Base-by-base conservation (phyloP, 2,888 invertebrate species). In the Phortica magna region DNA sequence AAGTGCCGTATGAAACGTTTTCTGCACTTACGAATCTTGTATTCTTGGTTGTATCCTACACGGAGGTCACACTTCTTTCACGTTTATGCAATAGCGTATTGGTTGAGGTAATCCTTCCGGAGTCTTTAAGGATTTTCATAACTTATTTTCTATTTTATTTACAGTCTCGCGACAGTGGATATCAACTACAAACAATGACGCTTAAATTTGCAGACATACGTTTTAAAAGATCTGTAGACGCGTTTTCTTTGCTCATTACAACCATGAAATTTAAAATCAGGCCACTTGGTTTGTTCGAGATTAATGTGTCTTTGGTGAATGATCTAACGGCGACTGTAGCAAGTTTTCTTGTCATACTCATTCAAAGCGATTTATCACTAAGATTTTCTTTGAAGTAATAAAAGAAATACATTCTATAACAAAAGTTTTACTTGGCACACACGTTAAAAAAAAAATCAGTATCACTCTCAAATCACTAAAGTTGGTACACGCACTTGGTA, bases 341-440 rank as follows among this genome's bases (percentile, higher is more conserved):
- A 9, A 90, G 88, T 39, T 91, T 91, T 74, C 80, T 89, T 14
- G 73, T 92, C 4, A 91, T 91, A 65, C 80, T 92, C 4, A 86
- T 92, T 57, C 91, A 91, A 83, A 81, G 86, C 39, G 92, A 92
- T 83, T 80, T 92, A 55, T 85, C 89, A 0, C 83, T 85, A 17
- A 83, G 92, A 14, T 90, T 91, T 14, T 2, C 48, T 48, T 48
- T 48, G 7, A 48, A 48, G 48, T 48, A 48, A 14, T 6, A 9
- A 48, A 48, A 48, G 3, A 12, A 48, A 6, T 2, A 0, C 48
- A 48, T 6, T n/a, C 5, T 55, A 7, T 55, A 17, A n/a, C n/a
- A n/a, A n/a, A n/a, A n/a, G n/a, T n/a, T n/a, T n/a, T n/a, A n/a
- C n/a, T n/a, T n/a, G n/a, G n/a, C 1, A 55, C 17, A 14, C 14